These are phyloP conservation scores for Stenolophus ochropezus DNA, from an alignment of 2,888 invertebrate genomes.

Conservation along the genomic window DNA sequence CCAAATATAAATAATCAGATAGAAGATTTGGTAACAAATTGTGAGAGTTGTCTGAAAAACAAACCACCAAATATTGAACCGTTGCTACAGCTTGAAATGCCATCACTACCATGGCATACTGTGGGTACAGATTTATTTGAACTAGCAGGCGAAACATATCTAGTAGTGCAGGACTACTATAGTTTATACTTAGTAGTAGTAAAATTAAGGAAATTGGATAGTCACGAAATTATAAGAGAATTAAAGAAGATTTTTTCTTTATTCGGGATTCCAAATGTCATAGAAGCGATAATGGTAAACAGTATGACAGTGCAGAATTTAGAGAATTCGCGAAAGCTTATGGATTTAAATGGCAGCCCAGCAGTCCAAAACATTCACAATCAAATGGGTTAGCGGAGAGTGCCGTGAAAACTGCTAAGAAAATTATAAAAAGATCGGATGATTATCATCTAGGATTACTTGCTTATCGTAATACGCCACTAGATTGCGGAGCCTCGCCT, in stretches of 20 bases:
- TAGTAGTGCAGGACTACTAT: conserved; percentile 65
- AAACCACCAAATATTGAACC: conserved; percentile 62
- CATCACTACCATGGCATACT: conserved; percentile 63
- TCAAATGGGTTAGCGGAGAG: neutral
- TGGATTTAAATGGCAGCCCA: neutral
- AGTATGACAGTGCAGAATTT: neutral
- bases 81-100: conserved; percentile 61
- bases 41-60: conserved; percentile 62
- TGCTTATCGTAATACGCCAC: neutral
- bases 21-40: conserved; percentile 62
- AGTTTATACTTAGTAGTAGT: conserved; percentile 64
- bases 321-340: neutral
- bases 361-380: neutral
- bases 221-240: neutral
- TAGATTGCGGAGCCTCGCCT: neutral
- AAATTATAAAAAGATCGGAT: neutral
- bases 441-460: neutral
- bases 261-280: neutral
- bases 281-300: conserved; percentile 1
- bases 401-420: neutral
- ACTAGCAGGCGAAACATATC: conserved; percentile 61
- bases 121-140: conserved; percentile 64
- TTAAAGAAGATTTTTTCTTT: neutral
- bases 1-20: conserved; percentile 54
- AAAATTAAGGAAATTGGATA: conserved; percentile 28